phyloP scores from a whole-genome alignment of 2,113 vertebrate species.

The Myotis brandtii region DNA sequence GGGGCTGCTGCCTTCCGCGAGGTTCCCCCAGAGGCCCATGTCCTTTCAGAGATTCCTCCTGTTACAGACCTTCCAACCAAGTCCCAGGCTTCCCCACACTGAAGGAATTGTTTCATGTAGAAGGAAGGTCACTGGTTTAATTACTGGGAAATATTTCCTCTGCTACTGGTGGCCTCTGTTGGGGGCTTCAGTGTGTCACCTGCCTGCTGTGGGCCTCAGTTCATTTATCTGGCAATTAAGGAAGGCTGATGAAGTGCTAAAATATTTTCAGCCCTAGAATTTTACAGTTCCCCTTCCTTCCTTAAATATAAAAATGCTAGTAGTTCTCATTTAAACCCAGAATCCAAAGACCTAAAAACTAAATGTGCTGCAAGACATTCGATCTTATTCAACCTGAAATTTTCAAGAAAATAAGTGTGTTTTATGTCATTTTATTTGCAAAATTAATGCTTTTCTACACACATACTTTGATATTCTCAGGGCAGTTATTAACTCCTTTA shows the following conservation, averaged over 20 bases:
- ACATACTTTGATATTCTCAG: neutral
- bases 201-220: neutral
- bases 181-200: neutral
- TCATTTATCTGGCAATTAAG: conserved; percentile 7
- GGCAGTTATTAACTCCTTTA: neutral
- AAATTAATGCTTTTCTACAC: neutral
- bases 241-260: neutral
- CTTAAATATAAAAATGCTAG: neutral
- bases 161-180: neutral
- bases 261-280: neutral
- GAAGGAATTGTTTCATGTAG: neutral
- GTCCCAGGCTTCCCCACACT: no score
- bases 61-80: no score
- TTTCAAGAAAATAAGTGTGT: neutral
- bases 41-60: no score
- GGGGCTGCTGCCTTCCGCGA: no score
- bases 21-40: no score
- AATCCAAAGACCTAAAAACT: neutral
- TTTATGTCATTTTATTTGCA: conserved; percentile 18
- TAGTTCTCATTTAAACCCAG: neutral
- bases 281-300: neutral
- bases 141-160: neutral
- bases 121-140: neutral
- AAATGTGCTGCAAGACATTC: neutral
- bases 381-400: neutral